phyloP scores from a whole-genome alignment of 2,888 invertebrate genomes.

The Bellardia bayeri region DNA sequence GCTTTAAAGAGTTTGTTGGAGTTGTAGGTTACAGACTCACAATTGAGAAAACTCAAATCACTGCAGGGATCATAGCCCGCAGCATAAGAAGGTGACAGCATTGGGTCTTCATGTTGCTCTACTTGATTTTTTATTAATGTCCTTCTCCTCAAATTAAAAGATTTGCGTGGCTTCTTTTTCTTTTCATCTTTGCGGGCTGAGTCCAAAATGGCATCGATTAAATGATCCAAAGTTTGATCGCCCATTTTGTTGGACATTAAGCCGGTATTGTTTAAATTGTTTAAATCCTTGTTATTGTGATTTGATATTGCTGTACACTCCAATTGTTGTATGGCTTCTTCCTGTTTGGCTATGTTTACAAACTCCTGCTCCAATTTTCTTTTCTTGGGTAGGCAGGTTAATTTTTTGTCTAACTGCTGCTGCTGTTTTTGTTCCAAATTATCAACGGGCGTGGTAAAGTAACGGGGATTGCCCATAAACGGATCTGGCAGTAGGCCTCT shows the following conservation, averaged over 20 bases:
- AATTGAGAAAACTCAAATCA: slow-evolving; percentile 81
- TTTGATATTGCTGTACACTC: background rate
- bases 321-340: slow-evolving; percentile 27
- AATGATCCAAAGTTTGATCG: slow-evolving; percentile 82
- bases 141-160: slow-evolving; percentile 81
- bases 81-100: slow-evolving; percentile 82
- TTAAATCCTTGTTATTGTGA: slow-evolving; percentile 67
- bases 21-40: slow-evolving; percentile 43
- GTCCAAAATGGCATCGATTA: slow-evolving; percentile 84
- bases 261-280: slow-evolving; percentile 74
- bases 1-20: slow-evolving; percentile 34
- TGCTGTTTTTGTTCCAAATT: background rate
- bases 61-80: slow-evolving; percentile 83
- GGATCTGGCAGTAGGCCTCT: slow-evolving; percentile 82
- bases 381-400: slow-evolving; percentile 74
- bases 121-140: slow-evolving; percentile 79
- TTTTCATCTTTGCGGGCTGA: slow-evolving; percentile 82
- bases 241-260: slow-evolving; percentile 81
- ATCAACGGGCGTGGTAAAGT: slow-evolving; percentile 77
- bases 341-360: slow-evolving; percentile 75
- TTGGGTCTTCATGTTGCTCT: slow-evolving; percentile 71
- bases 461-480: slow-evolving; percentile 81
- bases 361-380: slow-evolving; percentile 81
- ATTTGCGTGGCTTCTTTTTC: slow-evolving; percentile 79
- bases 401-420: slow-evolving; percentile 14